Conservation (phyloP, 2,113 vertebrate genomes). For the Ictalurus punctatus region DNA sequence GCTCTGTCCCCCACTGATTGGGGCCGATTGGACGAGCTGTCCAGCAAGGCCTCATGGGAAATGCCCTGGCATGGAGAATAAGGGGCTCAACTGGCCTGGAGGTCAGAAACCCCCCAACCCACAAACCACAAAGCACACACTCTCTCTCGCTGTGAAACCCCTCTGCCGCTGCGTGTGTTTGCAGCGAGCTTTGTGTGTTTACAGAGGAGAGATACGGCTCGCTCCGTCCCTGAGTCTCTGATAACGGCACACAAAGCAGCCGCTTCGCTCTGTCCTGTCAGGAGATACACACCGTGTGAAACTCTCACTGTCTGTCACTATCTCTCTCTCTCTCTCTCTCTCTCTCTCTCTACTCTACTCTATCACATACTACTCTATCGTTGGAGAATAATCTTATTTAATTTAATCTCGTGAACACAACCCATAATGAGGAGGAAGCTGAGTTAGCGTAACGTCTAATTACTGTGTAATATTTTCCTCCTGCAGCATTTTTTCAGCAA, state of each 20-base stretch:
- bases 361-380: not conserved
- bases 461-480: not conserved
- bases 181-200: constrained; percentile 25
- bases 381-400: not conserved
- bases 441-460: not conserved
- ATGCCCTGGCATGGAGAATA: constrained; percentile 63
- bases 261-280: not conserved
- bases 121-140: constrained; percentile 34
- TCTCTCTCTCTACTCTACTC: not conserved
- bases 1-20: constrained; percentile 52
- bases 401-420: not conserved
- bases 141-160: constrained; percentile 41
- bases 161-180: constrained; percentile 46
- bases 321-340: not conserved
- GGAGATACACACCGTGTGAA: not conserved
- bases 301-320: not conserved
- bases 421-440: not conserved
- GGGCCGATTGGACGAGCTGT: constrained; percentile 62
- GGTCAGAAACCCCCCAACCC: constrained; percentile 60
- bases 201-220: constrained; percentile 24
- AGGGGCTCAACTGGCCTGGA: constrained; percentile 68
- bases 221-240: constrained; percentile 31
- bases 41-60: constrained; percentile 67
- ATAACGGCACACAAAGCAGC: constrained; percentile 33
- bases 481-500: not conserved